Evolutionary conservation across 2,888 invertebrate genomes (phyloP).

Genomic region (Cheilosia pagana): DNA sequence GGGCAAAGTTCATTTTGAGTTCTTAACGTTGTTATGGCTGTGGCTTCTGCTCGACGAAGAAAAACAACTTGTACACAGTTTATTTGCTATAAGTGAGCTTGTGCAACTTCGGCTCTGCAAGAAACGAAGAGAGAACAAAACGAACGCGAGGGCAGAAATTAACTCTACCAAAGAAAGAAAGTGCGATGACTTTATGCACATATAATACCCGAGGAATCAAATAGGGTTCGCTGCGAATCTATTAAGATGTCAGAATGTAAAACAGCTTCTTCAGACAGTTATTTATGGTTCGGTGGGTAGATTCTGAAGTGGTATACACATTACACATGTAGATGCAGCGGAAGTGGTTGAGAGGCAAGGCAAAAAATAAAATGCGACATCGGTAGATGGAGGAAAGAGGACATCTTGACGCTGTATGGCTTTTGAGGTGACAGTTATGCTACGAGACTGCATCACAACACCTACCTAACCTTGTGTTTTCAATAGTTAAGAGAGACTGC

Average conservation of each 20-base stretch:
- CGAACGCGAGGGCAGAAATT: slow-evolving; percentile 27
- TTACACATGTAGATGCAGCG: neutral
- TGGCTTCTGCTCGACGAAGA: slow-evolving; percentile 39
- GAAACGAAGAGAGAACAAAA: slow-evolving; percentile 1
- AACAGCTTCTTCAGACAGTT: slow-evolving; percentile 54
- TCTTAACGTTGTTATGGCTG: slow-evolving; percentile 67
- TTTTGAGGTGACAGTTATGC: slow-evolving; percentile 1
- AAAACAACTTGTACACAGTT: slow-evolving; percentile 55
- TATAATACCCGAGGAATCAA: slow-evolving; percentile 19
- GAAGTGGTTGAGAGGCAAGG: neutral
- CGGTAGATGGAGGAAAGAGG: neutral
- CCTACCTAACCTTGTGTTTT: neutral
- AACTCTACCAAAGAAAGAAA: slow-evolving; percentile 12
- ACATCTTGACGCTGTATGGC: neutral
- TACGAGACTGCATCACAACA: neutral
- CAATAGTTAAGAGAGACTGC: neutral
- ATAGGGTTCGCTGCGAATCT: slow-evolving; percentile 34
- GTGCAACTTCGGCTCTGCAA: slow-evolving; percentile 36
- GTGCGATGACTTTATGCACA: slow-evolving; percentile 37
- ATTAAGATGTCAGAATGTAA: slow-evolving; percentile 57
- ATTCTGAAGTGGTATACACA: neutral
- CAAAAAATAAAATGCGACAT: slow-evolving; percentile 2
- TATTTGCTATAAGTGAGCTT: slow-evolving; percentile 64
- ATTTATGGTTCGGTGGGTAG: slow-evolving; percentile 37
- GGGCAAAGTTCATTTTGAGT: slow-evolving; percentile 71